Conservation (phyloP, 2,888 invertebrate genomes). For the Tachina fera region DNA sequence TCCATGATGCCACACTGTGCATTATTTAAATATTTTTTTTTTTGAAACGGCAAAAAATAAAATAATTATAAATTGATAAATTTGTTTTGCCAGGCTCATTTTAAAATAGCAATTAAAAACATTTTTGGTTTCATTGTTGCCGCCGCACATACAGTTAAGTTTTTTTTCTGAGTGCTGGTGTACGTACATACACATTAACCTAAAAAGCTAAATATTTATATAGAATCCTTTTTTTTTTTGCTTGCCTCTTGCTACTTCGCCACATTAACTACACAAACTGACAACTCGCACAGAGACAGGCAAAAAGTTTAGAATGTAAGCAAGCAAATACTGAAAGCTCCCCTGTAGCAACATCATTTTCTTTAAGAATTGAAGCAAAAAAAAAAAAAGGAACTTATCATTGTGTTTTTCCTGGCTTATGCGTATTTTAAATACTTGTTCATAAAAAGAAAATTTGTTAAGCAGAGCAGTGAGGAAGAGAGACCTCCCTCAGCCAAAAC, state of each 20-base stretch:
- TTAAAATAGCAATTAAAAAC: slow-evolving; percentile 68
- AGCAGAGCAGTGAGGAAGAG: not conserved
- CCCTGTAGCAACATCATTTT: slow-evolving; percentile 29
- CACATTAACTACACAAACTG: slow-evolving; percentile 6
- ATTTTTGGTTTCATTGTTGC: slow-evolving; percentile 40
- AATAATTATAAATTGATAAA: slow-evolving; percentile 19
- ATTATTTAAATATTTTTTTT: slow-evolving; percentile 67
- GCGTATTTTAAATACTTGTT: slow-evolving; percentile 24
- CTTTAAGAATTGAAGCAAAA: not conserved
- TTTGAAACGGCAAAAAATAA: slow-evolving; percentile 50
- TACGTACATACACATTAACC: slow-evolving; percentile 18
- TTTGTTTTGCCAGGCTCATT: slow-evolving; percentile 51
- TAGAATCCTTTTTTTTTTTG: slow-evolving; percentile 14
- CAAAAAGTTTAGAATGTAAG: not conserved
- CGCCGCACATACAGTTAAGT: not conserved
- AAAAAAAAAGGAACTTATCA: slow-evolving; percentile 4
- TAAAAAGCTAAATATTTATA: slow-evolving; percentile 42
- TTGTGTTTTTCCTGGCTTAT: slow-evolving; percentile 19
- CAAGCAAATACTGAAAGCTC: slow-evolving; percentile 17
- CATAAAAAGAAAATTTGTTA: slow-evolving; percentile 12
- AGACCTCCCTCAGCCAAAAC: slow-evolving; percentile 52
- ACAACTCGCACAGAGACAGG: slow-evolving; percentile 10
- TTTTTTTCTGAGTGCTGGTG: not conserved
- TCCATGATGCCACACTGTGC: not conserved
- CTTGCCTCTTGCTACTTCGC: not conserved